Percentiles rank a stretch among this genome's conserved stretches.
Evolutionary conservation across 2,888 invertebrate species (phyloP).

Genomic region (Nomada hirtipes): DNA sequence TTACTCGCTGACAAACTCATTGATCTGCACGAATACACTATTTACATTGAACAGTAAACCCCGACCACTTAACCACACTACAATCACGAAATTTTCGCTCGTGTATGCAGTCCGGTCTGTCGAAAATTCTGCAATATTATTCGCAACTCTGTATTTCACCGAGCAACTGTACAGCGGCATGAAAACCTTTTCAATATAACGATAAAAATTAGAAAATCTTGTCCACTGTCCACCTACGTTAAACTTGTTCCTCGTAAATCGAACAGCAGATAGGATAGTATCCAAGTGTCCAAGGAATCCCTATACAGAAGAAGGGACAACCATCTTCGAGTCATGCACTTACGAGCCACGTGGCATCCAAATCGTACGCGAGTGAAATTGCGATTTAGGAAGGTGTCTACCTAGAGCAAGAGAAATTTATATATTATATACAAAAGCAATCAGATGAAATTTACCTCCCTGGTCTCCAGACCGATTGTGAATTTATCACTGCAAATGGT

Average conservation of each 20-base stretch:
- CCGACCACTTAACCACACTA: no score
- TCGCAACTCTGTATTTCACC: no score
- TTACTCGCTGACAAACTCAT: no score
- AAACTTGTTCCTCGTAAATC: no score
- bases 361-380: conserved; percentile 27
- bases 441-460: conserved; percentile 2
- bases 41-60: no score
- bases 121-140: no score
- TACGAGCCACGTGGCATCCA: conserved; percentile 15
- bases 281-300: background rate
- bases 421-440: conserved; percentile 36
- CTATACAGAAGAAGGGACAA: background rate
- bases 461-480: background rate
- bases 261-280: no score
- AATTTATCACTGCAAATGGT: conserved; percentile 38
- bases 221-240: no score
- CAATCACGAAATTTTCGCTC: no score
- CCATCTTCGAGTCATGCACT: background rate
- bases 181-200: background rate
- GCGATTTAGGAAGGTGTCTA: conserved; percentile 22
- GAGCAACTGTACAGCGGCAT: no score
- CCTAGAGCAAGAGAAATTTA: conserved; percentile 45
- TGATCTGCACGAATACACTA: no score
- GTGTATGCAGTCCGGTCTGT: no score
- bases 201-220: conserved; percentile 7